These are phyloP conservation scores for Toxotes chatareus DNA, from an alignment of 2,113 vertebrate genomes.

Conservation along the genomic window DNA sequence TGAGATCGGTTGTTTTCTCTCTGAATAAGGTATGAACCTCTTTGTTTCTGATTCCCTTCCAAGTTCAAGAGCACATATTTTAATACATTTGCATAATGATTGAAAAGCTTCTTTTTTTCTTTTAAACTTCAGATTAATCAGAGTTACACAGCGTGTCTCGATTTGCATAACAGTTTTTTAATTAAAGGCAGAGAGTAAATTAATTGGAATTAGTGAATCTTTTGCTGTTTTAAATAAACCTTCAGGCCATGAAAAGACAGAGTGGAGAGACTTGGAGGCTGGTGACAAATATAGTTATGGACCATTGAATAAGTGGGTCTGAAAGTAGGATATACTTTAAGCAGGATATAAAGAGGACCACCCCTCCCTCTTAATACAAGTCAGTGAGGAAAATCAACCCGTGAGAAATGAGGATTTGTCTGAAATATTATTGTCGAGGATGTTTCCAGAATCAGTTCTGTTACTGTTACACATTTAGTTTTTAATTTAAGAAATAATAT, in stretches of 20 bases:
- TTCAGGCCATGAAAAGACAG: conserved; percentile 1
- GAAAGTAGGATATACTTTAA: neutral
- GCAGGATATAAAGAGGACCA: too few species aligned
- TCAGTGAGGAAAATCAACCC: too few species aligned
- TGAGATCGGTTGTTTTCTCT: conserved; percentile 42
- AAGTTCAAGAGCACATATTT: conserved; percentile 54
- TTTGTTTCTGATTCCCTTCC: conserved; percentile 39
- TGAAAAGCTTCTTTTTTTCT: conserved; percentile 21
- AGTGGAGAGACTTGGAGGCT: conserved; percentile 2
- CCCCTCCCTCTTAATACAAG: too few species aligned
- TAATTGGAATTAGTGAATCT: conserved; percentile 66
- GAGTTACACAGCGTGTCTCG: conserved; percentile 39
- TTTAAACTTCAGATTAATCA: conserved; percentile 48
- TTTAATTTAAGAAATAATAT: too few species aligned
- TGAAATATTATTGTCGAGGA: too few species aligned
- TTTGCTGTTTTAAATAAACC: conserved; percentile 46
- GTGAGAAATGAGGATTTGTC: too few species aligned
- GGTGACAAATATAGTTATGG: conserved; percentile 10
- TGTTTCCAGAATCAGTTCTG: too few species aligned
- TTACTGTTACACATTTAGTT: too few species aligned
- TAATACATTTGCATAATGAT: conserved; percentile 67
- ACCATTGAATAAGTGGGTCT: neutral
- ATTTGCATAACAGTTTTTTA: conserved; percentile 68
- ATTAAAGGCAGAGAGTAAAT: conserved; percentile 68
- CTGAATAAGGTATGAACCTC: conserved; percentile 41